Evolutionary conservation across 2,113 vertebrate species (phyloP).

Genomic region (Panthera leo): DNA sequence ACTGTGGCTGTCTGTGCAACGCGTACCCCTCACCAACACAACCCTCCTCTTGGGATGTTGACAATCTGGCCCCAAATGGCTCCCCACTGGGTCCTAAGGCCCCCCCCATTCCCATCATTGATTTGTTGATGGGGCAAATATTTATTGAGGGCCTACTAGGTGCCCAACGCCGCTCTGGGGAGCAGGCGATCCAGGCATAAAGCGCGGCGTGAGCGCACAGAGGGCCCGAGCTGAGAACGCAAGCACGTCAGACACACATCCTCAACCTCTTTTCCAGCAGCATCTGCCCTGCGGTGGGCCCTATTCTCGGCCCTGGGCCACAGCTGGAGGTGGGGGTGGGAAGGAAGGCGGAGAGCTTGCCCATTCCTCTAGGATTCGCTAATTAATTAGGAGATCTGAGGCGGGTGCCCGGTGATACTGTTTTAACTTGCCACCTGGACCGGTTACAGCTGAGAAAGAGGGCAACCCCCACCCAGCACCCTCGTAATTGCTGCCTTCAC

Average conservation of each 20-base stretch:
- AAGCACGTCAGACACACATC: rapidly evolving
- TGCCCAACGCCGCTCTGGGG: not conserved
- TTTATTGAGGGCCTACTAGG: not conserved
- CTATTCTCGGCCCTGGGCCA: not conserved
- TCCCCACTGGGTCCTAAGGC: not conserved
- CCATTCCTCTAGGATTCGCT: not conserved
- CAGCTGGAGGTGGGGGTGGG: not conserved
- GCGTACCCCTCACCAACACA: too few relatives aligned
- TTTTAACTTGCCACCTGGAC: not conserved
- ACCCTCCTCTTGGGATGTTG: not conserved
- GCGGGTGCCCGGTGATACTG: not conserved
- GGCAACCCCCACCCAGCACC: not conserved
- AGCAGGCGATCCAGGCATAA: rapidly evolving
- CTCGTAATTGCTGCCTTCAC: not conserved
- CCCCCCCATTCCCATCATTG: not conserved
- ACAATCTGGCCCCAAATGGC: not conserved
- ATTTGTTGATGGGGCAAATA: not conserved
- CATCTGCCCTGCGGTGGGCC: rapidly evolving
- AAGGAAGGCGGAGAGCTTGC: not conserved
- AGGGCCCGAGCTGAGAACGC: rapidly evolving
- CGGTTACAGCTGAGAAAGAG: not conserved
- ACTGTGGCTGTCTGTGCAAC: rapidly evolving
- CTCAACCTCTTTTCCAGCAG: not conserved
- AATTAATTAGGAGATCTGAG: conserved; percentile 28
- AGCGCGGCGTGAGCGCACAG: rapidly evolving